These are phyloP conservation scores for Sycophila sp. DNA, from an alignment of 1,140 invertebrate species.

Conservation along the genomic window DNA sequence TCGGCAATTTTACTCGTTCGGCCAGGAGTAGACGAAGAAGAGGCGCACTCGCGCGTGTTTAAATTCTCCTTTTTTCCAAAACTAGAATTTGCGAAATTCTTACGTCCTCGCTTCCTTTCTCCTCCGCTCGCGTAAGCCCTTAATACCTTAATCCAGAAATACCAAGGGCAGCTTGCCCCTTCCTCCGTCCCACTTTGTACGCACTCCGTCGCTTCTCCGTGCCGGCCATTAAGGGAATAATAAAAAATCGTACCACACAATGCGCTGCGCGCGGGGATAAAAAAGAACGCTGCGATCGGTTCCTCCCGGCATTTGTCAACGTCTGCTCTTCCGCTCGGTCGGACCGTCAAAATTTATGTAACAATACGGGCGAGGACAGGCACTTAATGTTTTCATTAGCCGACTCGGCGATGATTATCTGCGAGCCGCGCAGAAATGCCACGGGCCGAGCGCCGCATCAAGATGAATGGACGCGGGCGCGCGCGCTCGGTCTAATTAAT, in stretches of 20 bases:
- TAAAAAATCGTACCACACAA: too few species aligned
- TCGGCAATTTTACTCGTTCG: slow-evolving; percentile 30
- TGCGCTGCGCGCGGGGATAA: too few species aligned
- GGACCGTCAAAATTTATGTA: slow-evolving; percentile 18
- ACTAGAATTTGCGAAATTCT: slow-evolving; percentile 40
- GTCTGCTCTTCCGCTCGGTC: neutral
- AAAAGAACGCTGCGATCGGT: too few species aligned
- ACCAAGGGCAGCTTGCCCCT: neutral
- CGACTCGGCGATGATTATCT: slow-evolving; percentile 49
- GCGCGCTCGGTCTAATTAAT: slow-evolving; percentile 50
- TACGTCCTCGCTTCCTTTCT: slow-evolving; percentile 4
- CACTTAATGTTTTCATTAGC: slow-evolving; percentile 54
- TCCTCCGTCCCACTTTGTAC: neutral
- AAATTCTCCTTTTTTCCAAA: slow-evolving; percentile 33
- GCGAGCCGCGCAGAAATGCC: neutral
- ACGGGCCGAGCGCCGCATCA: slow-evolving; percentile 47
- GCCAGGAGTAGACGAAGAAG: neutral
- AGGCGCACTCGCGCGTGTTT: neutral
- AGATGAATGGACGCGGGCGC: slow-evolving; percentile 47
- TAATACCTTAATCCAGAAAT: slow-evolving; percentile 39
- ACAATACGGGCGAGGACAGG: slow-evolving; percentile 18
- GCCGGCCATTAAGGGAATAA: too few species aligned
- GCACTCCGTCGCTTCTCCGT: too few species aligned
- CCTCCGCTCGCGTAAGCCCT: slow-evolving; percentile 36
- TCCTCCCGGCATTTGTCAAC: neutral